Conservation (phyloP, 2,113 vertebrate species). For the Scartelaos histophorus region DNA sequence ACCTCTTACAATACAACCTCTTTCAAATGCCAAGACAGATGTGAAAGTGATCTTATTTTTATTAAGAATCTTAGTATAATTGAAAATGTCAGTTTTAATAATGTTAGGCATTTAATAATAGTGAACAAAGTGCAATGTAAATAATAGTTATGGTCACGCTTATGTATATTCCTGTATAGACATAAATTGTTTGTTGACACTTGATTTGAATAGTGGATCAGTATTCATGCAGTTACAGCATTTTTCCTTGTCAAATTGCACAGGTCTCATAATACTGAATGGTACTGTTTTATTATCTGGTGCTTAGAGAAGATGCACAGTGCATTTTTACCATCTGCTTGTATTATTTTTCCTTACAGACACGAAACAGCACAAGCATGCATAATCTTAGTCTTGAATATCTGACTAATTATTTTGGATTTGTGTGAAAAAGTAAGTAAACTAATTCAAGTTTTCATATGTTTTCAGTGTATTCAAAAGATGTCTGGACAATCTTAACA, state of each 20-base stretch:
- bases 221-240: background rate
- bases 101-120: background rate
- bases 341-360: too few species aligned
- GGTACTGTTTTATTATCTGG: conserved; percentile 11
- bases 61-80: background rate
- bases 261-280: background rate
- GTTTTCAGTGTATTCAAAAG: background rate
- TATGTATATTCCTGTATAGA: conserved; percentile 14
- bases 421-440: background rate
- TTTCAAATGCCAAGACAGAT: background rate
- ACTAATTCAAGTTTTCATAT: background rate
- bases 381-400: background rate
- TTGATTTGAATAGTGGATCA: background rate
- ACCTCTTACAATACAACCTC: background rate
- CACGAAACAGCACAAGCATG: too few species aligned
- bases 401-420: background rate
- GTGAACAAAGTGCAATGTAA: conserved; percentile 22
- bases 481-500: conserved; percentile 41
- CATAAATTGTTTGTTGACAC: background rate
- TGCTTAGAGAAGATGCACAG: conserved; percentile 1
- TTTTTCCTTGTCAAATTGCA: background rate
- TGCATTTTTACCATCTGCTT: conserved; percentile 1
- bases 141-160: conserved; percentile 2
- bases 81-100: background rate
- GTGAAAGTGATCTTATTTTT: background rate